A percentile compares a stretch with the other conserved stretches of the same genome.
Conservation (phyloP, 2,888 invertebrate species). For the Nymphalis polychloros region DNA sequence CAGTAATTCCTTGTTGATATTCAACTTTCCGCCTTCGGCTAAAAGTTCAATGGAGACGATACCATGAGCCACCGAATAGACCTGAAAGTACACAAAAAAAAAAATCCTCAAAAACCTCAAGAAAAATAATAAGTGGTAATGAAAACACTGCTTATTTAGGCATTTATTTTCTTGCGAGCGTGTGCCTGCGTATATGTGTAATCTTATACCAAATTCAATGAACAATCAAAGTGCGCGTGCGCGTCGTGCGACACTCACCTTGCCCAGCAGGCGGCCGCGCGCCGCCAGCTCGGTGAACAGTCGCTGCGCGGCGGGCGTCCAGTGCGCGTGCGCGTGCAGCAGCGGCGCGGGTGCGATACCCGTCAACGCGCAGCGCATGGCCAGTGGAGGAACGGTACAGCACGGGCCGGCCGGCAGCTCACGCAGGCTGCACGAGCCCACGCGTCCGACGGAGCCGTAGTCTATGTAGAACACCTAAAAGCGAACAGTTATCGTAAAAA, state of each 20-base stretch:
- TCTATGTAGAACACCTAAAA: conserved; percentile 88
- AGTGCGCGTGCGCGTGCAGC: conserved; percentile 81
- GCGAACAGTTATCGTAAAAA: not conserved
- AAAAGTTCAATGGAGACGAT: conserved; percentile 85
- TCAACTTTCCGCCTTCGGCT: conserved; percentile 59
- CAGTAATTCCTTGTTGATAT: conserved; percentile 85
- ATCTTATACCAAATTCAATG: no score
- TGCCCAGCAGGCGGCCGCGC: conserved; percentile 84
- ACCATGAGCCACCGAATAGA: conserved; percentile 90
- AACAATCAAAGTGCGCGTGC: conserved; percentile 70
- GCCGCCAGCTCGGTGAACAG: conserved; percentile 56
- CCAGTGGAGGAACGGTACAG: conserved; percentile 82
- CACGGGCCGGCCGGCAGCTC: conserved; percentile 52
- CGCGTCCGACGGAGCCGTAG: conserved; percentile 84
- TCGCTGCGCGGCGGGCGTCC: conserved; percentile 81
- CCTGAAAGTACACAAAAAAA: conserved; percentile 50
- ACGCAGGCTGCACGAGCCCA: conserved; percentile 72
- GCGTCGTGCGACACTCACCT: conserved; percentile 82
- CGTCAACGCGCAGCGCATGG: conserved; percentile 86
- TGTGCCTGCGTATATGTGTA: no score
- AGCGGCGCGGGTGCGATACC: conserved; percentile 86
- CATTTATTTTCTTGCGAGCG: no score
- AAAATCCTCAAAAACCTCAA: not conserved
- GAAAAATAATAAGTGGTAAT: no score
- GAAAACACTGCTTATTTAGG: no score